Base-by-base conservation (phyloP, 2,113 vertebrate species). In the Synchiropus splendidus region DNA sequence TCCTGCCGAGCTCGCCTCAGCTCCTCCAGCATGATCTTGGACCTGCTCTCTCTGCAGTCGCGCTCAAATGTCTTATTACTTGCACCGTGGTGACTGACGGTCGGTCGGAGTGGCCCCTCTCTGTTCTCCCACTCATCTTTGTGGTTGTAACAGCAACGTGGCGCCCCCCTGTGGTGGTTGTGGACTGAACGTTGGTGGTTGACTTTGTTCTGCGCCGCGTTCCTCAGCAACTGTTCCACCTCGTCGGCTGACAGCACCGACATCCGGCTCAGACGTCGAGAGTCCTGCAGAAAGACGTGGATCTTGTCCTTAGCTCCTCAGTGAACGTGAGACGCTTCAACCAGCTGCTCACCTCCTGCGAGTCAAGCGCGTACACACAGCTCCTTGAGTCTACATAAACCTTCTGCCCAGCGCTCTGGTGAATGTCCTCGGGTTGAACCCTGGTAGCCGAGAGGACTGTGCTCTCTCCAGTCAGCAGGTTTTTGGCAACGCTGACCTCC, bases 401-500 rank as follows among this genome's bases (percentile, higher is more conserved):
- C 74, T 91, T 91, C 56, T 89, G 63, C 12, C 88, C 84, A 4
- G 61, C 36, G 18, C 78, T 83, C 65, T 78, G 83, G 17, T 48
- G 4, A 38, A 90, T 67, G 37, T 86, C 80, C 10, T 88, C 83
- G 0, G 88, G 83, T 0, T 81, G 83, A 42, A 93, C 74, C 10
- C 85, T 68, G 32, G 88, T 86, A 4, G 88, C 85, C n/a, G 91
- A 92, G 12, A 90, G 70, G 4, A 92, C 87, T 1, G 79, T 82
- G 35, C 81, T 89, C 72, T 89, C 84, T 30, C 89, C 89, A 1
- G 89, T 92, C 64, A 83, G 81, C 76, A 72, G 64, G 42, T 90
- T 80, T 54, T 85, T 89, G 65, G 84, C 76, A 41, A 92, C 87
- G 56, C 84, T 89, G 56, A 94, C 87, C 81, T 92, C 89, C 88